phyloP scores from a whole-genome alignment of 2,888 invertebrate species.

The Calameuta pallipes region DNA sequence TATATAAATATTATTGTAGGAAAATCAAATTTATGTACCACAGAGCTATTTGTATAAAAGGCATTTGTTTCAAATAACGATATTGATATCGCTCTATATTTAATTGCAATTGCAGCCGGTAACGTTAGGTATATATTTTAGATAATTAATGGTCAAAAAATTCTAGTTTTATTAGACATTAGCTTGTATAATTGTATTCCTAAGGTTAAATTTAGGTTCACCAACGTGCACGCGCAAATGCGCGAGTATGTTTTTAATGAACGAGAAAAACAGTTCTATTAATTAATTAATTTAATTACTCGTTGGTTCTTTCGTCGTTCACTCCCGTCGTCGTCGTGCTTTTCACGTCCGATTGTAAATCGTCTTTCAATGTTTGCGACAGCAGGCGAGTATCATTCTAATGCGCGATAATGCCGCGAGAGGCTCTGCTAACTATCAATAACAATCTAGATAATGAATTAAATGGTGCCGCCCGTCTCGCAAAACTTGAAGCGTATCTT shows the following conservation, averaged over 20 bases:
- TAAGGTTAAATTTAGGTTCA: constrained; percentile 23
- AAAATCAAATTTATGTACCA: constrained; percentile 51
- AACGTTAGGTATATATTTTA: constrained; percentile 41
- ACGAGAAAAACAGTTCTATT: not conserved
- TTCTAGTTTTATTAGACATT: constrained; percentile 41
- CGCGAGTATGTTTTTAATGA: not conserved
- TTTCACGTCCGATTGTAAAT: constrained; percentile 4
- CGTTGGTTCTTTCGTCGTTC: not conserved
- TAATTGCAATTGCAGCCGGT: constrained; percentile 23
- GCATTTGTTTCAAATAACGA: constrained; percentile 42
- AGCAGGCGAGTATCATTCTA: constrained; percentile 21
- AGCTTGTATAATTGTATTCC: constrained; percentile 35
- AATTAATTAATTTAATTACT: not conserved
- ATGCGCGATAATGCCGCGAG: not conserved
- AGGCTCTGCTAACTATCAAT: constrained; percentile 6
- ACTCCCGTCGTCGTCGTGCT: not conserved
- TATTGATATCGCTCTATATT: constrained; percentile 31
- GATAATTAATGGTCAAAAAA: constrained; percentile 37
- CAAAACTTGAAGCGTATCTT: constrained; percentile 40
- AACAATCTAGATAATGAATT: not conserved
- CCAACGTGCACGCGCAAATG: not conserved
- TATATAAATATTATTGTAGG: constrained; percentile 42
- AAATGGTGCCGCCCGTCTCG: constrained; percentile 27
- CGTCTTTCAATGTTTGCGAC: constrained; percentile 13
- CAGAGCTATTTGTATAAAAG: constrained; percentile 56